Conservation (phyloP, 2,797 vertebrate genomes). For the Arnoldichthys spilopterus region DNA sequence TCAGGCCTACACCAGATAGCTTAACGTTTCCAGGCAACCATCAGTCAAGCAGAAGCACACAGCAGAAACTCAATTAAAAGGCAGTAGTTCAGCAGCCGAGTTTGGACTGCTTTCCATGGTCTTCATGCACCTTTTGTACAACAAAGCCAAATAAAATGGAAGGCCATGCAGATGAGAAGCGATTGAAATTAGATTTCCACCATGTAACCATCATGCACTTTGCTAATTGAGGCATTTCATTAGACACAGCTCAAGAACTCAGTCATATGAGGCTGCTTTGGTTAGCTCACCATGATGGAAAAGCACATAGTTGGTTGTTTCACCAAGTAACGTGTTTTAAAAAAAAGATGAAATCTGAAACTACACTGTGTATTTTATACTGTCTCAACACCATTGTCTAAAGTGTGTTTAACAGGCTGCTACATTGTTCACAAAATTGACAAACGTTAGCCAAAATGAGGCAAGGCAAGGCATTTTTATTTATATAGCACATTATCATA, state of each 20-base stretch:
- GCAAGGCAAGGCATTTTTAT: no score
- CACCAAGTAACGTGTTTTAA: neutral
- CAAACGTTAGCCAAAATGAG: neutral
- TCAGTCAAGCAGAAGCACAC: conserved; percentile 21
- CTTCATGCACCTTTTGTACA: conserved; percentile 9
- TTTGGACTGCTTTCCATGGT: neutral
- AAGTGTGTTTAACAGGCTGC: neutral
- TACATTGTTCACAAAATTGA: neutral
- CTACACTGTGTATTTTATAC: neutral
- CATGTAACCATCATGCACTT: conserved; percentile 1
- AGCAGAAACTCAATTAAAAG: conserved; percentile 43
- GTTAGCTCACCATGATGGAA: neutral
- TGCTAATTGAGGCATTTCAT: conserved; percentile 4
- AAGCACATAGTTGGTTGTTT: neutral
- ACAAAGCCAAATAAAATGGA: conserved; percentile 20
- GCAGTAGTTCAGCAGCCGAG: conserved; percentile 20
- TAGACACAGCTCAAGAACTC: neutral
- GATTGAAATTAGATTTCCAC: conserved; percentile 12
- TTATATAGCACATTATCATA: no score
- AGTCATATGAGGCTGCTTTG: neutral
- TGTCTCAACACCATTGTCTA: neutral
- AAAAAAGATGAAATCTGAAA: neutral
- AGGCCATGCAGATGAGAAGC: neutral
- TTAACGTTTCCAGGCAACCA: conserved; percentile 56
- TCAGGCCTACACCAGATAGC: conserved; percentile 14